Conservation (phyloP, 2,113 vertebrate genomes). For the Upupa epops region DNA sequence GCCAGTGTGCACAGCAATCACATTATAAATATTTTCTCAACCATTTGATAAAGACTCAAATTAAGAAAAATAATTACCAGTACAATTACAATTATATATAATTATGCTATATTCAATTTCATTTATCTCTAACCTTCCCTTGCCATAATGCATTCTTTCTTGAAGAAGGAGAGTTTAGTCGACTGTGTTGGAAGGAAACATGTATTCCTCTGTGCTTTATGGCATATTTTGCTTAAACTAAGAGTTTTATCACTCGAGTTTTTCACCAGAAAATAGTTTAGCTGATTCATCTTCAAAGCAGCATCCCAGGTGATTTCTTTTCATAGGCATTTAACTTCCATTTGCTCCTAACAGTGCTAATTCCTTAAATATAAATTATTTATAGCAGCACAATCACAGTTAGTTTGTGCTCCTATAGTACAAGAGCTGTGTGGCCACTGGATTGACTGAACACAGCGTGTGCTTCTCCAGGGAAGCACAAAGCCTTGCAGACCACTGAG, state of each 20-base stretch:
- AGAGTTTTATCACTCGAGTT: background rate
- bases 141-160: background rate
- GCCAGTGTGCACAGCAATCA: slow-evolving; percentile 42
- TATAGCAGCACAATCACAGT: background rate
- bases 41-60: slow-evolving; percentile 51
- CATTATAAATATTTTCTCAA: slow-evolving; percentile 60
- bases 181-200: slow-evolving; percentile 8
- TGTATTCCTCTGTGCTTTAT: background rate
- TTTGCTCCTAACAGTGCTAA: background rate
- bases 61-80: slow-evolving; percentile 61
- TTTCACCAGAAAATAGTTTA: background rate
- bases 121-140: slow-evolving; percentile 45
- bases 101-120: slow-evolving; percentile 41
- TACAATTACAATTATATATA: slow-evolving; percentile 55
- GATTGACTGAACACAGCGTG: background rate
- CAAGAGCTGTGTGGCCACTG: background rate
- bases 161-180: slow-evolving; percentile 35
- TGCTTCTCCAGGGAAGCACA: background rate
- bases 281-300: background rate
- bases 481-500: background rate
- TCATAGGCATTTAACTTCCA: background rate
- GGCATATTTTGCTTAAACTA: background rate
- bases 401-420: background rate
- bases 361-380: background rate
- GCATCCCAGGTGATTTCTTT: background rate